Evolutionary conservation across 2,888 invertebrate genomes (phyloP).

Genomic region (Luperina nickerlii): DNA sequence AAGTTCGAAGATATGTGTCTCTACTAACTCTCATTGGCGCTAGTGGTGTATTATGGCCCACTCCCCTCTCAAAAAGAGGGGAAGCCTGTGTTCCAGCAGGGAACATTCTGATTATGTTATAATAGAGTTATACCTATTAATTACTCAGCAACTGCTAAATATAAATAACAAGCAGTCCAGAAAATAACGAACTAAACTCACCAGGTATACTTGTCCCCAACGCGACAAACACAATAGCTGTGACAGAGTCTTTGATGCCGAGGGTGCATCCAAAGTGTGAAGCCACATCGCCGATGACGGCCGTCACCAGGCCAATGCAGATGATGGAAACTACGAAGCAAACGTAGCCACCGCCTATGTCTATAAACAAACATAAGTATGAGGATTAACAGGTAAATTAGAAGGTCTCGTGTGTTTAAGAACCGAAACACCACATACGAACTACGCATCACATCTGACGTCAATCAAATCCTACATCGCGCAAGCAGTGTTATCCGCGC

Average conservation of each 20-base stretch:
- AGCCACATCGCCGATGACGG: slow-evolving; percentile 99
- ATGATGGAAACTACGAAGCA: slow-evolving; percentile 98
- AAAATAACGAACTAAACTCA: slow-evolving; percentile 78
- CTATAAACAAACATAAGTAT: slow-evolving; percentile 83
- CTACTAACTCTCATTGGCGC: too few relatives aligned
- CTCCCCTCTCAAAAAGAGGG: too few relatives aligned
- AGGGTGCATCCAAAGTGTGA: slow-evolving; percentile 99
- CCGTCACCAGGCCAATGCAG: slow-evolving; percentile 98
- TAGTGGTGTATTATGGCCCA: too few relatives aligned
- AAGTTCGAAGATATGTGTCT: too few relatives aligned
- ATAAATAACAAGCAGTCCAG: background rate
- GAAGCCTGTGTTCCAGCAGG: too few relatives aligned
- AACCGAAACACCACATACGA: too few relatives aligned
- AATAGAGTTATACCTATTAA: background rate
- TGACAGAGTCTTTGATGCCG: slow-evolving; percentile 98
- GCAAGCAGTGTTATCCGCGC: background rate
- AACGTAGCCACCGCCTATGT: slow-evolving; percentile 97
- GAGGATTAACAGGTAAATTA: background rate
- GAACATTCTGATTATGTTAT: too few relatives aligned
- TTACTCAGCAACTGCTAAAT: background rate
- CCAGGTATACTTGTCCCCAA: slow-evolving; percentile 99
- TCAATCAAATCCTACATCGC: background rate
- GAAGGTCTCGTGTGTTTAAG: background rate
- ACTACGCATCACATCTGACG: background rate
- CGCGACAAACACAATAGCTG: slow-evolving; percentile 99